Evolutionary conservation across 2,888 invertebrate genomes (phyloP), one percentile per base, ranked within the genome.

Genomic region (Chrysolina haemoptera): DNA sequence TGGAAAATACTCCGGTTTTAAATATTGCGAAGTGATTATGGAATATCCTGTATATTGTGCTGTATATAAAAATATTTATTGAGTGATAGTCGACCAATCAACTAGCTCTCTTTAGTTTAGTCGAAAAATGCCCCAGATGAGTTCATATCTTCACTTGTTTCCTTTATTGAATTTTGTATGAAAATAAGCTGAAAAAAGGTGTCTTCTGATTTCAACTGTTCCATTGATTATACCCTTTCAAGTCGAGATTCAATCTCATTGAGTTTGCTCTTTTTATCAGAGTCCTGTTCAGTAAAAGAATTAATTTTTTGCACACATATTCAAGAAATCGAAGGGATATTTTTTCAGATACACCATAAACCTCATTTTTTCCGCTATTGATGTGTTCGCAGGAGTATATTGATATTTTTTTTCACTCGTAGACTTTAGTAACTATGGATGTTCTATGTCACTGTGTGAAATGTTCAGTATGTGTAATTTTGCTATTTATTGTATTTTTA

Each of bases 401-500:
- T 8, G 18, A 20, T n/a, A 16, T 35, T 4, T 9, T 59, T n/a
- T 35, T 4, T 14, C 14, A 22, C 35, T 59, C 59, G 35, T 35
- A 59, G n/a, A 27, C 11, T 9, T n/a, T 35, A n/a, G n/a, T n/a
- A n/a, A n/a, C n/a, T n/a, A 9, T 27, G 27, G 35, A 27, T 59
- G 27, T 14, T 27, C 27, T 27, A 1, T 14, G 55, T 43, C 10
- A 11, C 40, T 41, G 40, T 43, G 22, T 64, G 18, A 64, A 65
- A 22, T 14, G 22, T 65, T 41, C 4, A 10, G 48, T 65, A n/a
- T 65, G 48, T 12, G 20, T 22, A n/a, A 4, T 20, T 43, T 22
- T 4, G 65, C 59, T 35, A 14, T 59, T 27, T 59, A 65, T 46
- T 65, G 11, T 43, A 1, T 64, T 22, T 65, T n/a, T 67, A 48